A percentile compares a stretch with the other conserved stretches of the same genome.
Evolutionary conservation across 2,797 vertebrate species (phyloP).

Genomic region (Hemibagrus guttatus): DNA sequence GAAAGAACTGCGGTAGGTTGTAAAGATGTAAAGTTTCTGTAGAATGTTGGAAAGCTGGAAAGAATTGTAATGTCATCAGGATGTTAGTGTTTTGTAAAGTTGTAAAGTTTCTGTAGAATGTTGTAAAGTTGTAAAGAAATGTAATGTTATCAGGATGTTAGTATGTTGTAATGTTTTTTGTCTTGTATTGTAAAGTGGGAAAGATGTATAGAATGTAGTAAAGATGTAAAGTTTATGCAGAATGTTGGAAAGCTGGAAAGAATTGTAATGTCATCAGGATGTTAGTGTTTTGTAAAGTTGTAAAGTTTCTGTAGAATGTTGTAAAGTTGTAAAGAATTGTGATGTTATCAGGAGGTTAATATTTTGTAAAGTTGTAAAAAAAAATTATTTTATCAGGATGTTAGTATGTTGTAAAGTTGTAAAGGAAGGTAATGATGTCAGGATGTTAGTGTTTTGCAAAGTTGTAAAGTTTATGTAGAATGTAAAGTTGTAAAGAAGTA

Average conservation of each 20-base stretch:
- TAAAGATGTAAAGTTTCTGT: not conserved
- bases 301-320: not conserved
- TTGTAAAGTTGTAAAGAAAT: not conserved
- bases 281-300: not conserved
- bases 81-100: not conserved
- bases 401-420: not conserved
- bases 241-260: too few relatives aligned
- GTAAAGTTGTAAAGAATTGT: not conserved
- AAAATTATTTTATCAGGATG: too few relatives aligned
- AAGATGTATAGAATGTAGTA: not conserved
- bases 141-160: not conserved
- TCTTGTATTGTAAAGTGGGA: not conserved
- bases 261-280: too few relatives aligned
- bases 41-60: not conserved
- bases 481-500: not conserved
- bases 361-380: not conserved
- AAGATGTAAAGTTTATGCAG: not conserved
- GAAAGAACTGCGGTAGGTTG: too few relatives aligned
- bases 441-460: not conserved
- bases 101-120: not conserved
- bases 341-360: not conserved
- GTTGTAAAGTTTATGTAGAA: not conserved
- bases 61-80: not conserved
- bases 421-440: not conserved
- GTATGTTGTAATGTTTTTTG: not conserved